Conservation (phyloP, 2,888 invertebrate genomes). For the Phyto melanocephala region DNA sequence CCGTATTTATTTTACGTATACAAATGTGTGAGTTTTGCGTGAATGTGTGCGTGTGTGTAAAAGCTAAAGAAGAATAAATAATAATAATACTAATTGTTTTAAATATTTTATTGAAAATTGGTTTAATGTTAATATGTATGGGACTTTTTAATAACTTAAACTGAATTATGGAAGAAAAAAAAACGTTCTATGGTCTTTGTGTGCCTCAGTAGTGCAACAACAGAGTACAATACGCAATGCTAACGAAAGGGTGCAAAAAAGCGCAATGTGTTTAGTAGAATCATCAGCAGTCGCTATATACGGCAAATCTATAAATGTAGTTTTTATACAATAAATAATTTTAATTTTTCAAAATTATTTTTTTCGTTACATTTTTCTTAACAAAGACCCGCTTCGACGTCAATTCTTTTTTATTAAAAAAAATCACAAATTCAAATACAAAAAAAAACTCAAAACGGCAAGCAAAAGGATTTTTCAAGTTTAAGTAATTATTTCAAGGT, state of each 20-base stretch:
- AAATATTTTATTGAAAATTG: background rate
- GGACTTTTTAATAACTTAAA: constrained; percentile 13
- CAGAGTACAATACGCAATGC: constrained; percentile 74
- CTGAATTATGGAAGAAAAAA: constrained; percentile 57
- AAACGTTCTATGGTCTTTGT: constrained; percentile 44
- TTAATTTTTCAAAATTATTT: background rate
- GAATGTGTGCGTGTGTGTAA: background rate
- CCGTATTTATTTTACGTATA: constrained; percentile 33
- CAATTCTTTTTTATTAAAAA: background rate
- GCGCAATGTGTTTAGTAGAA: constrained; percentile 22
- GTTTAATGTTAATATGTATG: background rate
- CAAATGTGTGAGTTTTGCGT: background rate
- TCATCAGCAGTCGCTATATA: constrained; percentile 8
- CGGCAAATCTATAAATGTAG: constrained; percentile 10
- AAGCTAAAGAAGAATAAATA: background rate
- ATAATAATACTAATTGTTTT: background rate
- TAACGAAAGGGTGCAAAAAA: constrained; percentile 54
- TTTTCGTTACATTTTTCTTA: background rate
- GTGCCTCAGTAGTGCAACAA: background rate
- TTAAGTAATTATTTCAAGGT: background rate
- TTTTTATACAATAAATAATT: background rate
- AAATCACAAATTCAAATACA: background rate
- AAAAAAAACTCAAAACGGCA: background rate
- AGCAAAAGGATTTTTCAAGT: background rate
- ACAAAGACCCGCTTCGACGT: background rate